Base-by-base conservation (phyloP, 2,113 vertebrate species). In the Polyodon spathula region DNA sequence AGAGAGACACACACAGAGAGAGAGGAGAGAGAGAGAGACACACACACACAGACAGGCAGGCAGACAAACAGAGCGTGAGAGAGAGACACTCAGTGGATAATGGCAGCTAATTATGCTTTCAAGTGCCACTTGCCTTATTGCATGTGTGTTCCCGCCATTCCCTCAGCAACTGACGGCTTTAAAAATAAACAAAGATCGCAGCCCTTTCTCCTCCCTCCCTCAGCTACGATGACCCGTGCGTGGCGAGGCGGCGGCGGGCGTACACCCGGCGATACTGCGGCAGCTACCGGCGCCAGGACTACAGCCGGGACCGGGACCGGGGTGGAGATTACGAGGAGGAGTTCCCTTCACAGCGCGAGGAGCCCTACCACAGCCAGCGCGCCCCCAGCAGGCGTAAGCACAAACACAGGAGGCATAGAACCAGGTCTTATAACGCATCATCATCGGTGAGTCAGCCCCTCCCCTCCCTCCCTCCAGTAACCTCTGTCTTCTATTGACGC, bases 341-440 rank as follows among this genome's bases (percentile, higher is more conserved):
- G 69, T 90, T 90, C 66, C 73, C 83, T 4, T 73, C 79, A 2
- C 90, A 88, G 6, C 88, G 90, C 0, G 93, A 92, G 54, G 82
- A 87, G 73, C 93, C 91, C 70, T 92, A 91, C 59, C 80, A 82
- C 6, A 88, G 94, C 76, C 77, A 84, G 12, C 89, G 91, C 81
- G 95, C 89, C 78, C 90, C 93, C 88, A 97, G 92, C 85, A 92
- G 96, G 66, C 89, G 95, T 90, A 96, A 95, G 87, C 94, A 92
- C 86, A 86, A 95, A 81, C 87, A 92, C 87, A 93, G 92, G 81
- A 90, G 92, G 84, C 93, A 87, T 81, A 92, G 89, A 83, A 96
- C 92, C 87, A 93, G 94, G 81, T 96, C 95, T 61, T 97, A 95
- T 92, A 99, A 93, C 84, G 86, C 79, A 70, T 99, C 96, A 5